Evolutionary conservation across 1,140 invertebrate genomes (phyloP), one percentile per base, ranked within the genome.

Genomic region (Drosophila insularis): DNA sequence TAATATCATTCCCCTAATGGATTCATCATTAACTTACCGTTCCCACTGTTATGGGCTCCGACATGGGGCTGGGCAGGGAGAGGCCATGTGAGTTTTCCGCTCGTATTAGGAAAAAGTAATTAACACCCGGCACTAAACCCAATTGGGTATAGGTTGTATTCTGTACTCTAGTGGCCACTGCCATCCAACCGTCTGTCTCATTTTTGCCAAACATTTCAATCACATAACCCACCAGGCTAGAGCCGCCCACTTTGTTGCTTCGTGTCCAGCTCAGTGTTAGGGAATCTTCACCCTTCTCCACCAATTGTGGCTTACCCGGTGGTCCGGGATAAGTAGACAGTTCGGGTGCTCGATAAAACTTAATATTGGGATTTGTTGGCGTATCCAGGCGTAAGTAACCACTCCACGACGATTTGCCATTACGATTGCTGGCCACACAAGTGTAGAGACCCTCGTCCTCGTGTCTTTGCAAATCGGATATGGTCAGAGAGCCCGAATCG

Each of bases 21-120:
- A 46, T 13, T 37, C 10, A 11, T 13, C 11, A 1, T 19, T 2
- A 60, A 91, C 89, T 89, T 72, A 92, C 90, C 82, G 81, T 92
- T 66, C 91, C 91, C 58, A 92, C 90, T 6, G 89, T 62, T 37
- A 96, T 93, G 21, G 94, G 93, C 72, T 96, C 95, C n/a, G 95
- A 96, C 55, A 95, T 89, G 13, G 93, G 93, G 74, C 95, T 96
- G 1, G 95, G 95, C 43, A 94, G 93, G 0, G 95, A 96, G 2
- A 96, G 68, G 1, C 97, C 97, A 90, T 97, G 96, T 0, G 95
- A 95, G 91, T 98, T 98, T 92, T 97, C 96, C 0, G 97, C 96
- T 63, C 95, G 92, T 2, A 98, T 95, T 14, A 98, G 92, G 91
- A 98, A 98, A 74, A 97, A 95, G 87, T 98, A 98, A 2, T 95